Conservation (phyloP, 2,113 vertebrate species). For the Melozone crissalis region DNA sequence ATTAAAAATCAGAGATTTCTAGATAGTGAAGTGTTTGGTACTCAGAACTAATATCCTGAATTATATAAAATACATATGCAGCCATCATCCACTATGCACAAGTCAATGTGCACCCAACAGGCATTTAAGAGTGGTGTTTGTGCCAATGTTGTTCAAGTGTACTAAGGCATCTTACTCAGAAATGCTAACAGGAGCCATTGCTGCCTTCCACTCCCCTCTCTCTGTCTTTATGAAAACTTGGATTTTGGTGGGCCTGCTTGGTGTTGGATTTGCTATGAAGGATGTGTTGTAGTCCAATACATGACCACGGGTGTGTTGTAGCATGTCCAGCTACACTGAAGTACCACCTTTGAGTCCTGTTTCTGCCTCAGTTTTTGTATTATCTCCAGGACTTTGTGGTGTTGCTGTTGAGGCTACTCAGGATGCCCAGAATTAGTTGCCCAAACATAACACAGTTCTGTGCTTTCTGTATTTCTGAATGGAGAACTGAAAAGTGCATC, state of each 20-base stretch:
- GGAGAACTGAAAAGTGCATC: not conserved
- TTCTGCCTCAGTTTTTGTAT: not conserved
- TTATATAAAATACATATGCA: not conserved
- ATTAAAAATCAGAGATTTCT: not conserved
- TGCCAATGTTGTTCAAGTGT: not conserved
- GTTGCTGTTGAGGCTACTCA: not conserved
- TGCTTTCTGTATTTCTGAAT: not conserved
- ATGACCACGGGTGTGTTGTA: not conserved
- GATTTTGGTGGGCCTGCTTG: not conserved
- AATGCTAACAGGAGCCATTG: not conserved
- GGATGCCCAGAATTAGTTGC: not conserved
- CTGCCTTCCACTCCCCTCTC: not conserved
- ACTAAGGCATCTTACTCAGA: not conserved
- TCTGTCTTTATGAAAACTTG: not conserved
- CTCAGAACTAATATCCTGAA: not conserved
- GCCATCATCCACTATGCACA: not conserved
- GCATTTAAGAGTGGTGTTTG: not conserved
- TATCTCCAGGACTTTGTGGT: not conserved
- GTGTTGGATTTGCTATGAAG: not conserved
- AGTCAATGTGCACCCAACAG: not conserved
- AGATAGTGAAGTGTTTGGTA: not conserved
- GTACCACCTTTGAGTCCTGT: not conserved
- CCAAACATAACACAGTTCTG: not conserved
- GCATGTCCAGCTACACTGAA: not conserved
- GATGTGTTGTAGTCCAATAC: accelerated